Evolutionary conservation across 2,113 vertebrate genomes (phyloP).

Genomic region (Oryctolagus cuniculus): DNA sequence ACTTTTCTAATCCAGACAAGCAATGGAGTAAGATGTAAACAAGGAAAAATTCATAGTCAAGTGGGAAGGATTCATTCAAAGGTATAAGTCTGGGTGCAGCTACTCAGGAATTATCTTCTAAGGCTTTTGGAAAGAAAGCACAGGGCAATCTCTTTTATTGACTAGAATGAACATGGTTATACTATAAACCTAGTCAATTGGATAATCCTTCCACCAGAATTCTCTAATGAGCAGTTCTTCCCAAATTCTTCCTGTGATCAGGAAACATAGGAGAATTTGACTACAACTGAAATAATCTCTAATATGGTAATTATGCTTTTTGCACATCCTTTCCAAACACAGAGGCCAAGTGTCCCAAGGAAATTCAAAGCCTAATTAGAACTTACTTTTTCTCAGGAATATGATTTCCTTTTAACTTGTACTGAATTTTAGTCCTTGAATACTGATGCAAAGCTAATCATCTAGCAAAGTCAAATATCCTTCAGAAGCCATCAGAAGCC

Average conservation of each 20-base stretch:
- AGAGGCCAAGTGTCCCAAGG: neutral
- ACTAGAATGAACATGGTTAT: neutral
- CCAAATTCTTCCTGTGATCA: neutral
- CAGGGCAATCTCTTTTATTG: neutral
- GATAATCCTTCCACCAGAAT: neutral
- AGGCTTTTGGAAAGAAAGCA: neutral
- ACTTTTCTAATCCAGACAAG: neutral
- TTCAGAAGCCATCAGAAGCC: neutral
- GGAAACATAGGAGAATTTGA: neutral
- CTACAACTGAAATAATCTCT: neutral
- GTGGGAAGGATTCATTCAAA: neutral
- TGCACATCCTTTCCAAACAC: neutral
- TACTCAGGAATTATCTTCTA: neutral
- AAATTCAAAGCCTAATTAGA: neutral
- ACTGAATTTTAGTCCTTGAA: neutral
- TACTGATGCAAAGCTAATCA: neutral
- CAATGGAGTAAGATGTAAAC: neutral
- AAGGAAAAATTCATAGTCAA: neutral
- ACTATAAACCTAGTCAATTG: neutral
- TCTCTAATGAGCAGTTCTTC: neutral
- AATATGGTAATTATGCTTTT: neutral
- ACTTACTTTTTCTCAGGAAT: neutral
- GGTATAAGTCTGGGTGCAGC: neutral
- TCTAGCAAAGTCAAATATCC: conserved; percentile 1
- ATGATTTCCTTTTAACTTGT: neutral